phyloP scores from a whole-genome alignment of 2,888 invertebrate genomes.

The Lochmaea crataegi region DNA sequence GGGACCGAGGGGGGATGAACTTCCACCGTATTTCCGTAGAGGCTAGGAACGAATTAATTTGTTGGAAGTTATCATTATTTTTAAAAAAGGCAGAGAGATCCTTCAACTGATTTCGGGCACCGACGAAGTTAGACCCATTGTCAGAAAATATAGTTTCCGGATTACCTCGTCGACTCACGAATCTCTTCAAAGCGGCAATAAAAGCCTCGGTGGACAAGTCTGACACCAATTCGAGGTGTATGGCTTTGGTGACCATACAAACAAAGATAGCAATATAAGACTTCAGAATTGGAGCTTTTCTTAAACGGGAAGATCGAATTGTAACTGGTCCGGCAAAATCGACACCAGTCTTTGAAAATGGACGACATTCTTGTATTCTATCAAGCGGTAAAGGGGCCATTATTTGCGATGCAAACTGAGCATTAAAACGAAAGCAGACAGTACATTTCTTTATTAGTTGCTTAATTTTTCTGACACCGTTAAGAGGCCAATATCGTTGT shows the following conservation, averaged over 20 bases:
- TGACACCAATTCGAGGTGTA: constrained; percentile 27
- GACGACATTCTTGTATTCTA: background rate
- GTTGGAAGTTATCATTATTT: no score
- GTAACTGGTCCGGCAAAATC: no score
- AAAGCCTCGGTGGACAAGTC: constrained; percentile 28
- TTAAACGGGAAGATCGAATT: background rate
- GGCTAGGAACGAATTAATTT: background rate
- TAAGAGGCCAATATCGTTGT: constrained; percentile 44
- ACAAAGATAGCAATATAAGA: constrained; percentile 7
- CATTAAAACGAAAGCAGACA: no score
- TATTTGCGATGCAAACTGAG: constrained; percentile 6
- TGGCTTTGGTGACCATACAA: constrained; percentile 30
- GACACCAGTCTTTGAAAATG: no score
- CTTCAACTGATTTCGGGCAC: constrained; percentile 15
- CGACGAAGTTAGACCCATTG: constrained; percentile 25
- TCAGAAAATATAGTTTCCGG: constrained; percentile 29
- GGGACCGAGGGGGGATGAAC: background rate
- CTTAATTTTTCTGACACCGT: constrained; percentile 31
- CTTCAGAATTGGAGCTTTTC: constrained; percentile 7
- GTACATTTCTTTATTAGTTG: background rate
- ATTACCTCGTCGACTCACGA: constrained; percentile 33
- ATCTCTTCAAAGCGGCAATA: constrained; percentile 28
- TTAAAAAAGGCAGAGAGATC: background rate
- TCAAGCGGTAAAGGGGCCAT: background rate
- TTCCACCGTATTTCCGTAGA: constrained; percentile 4